These are phyloP conservation scores for Pararge aegeria DNA, from an alignment of 1,140 invertebrate genomes.

Conservation along the genomic window DNA sequence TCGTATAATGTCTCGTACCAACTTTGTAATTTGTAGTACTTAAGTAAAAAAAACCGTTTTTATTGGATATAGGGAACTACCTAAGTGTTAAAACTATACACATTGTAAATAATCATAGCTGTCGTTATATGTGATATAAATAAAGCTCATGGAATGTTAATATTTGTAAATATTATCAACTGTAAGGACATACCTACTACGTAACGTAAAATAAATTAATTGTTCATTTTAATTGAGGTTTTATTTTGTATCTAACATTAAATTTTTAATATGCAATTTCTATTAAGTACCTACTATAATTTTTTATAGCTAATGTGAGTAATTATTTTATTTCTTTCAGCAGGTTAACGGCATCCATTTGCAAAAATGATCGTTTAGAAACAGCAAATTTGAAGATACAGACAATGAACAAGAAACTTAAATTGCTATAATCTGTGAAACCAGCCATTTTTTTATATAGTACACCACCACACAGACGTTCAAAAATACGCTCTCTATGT, in stretches of 20 bases:
- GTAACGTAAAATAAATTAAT: slow-evolving; percentile 18
- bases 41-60: not conserved
- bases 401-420: too few species aligned
- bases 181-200: slow-evolving; percentile 12
- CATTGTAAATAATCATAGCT: slow-evolving; percentile 25
- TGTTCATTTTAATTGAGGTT: slow-evolving; percentile 29
- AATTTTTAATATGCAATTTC: too few species aligned
- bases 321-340: too few species aligned
- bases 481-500: too few species aligned
- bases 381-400: too few species aligned
- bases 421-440: too few species aligned
- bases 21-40: not conserved
- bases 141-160: slow-evolving; percentile 22
- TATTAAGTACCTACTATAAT: too few species aligned
- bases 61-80: not conserved
- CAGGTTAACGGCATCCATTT: too few species aligned
- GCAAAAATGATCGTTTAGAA: too few species aligned
- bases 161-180: slow-evolving; percentile 25
- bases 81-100: not conserved
- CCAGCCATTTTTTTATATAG: too few species aligned
- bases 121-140: slow-evolving; percentile 16
- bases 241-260: slow-evolving; percentile 12
- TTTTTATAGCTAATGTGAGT: too few species aligned
- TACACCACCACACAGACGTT: too few species aligned
- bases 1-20: not conserved